phyloP scores from a whole-genome alignment of 2,113 vertebrate genomes.

The Amazona vittata region DNA sequence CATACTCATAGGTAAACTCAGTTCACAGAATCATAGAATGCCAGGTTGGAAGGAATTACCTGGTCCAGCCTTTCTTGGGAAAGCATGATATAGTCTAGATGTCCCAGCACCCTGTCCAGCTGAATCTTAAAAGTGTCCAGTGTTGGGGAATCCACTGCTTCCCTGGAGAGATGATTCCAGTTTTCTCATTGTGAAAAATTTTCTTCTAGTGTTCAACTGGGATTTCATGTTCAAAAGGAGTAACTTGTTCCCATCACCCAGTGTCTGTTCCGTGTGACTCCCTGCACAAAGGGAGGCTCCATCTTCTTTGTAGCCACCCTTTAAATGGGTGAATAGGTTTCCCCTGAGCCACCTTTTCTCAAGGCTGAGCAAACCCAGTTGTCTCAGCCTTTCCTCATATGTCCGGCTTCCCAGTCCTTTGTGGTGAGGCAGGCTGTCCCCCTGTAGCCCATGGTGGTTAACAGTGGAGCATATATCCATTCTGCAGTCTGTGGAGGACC shows the following conservation, averaged over 20 bases:
- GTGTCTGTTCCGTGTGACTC: neutral
- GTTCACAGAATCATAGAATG: neutral
- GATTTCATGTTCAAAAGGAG: neutral
- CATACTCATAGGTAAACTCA: neutral
- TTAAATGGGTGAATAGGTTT: neutral
- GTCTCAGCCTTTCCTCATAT: neutral
- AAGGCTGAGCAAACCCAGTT: neutral
- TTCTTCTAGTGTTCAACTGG: neutral
- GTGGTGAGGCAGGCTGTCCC: neutral
- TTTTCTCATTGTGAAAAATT: neutral
- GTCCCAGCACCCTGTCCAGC: neutral
- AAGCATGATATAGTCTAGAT: neutral
- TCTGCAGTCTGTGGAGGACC: neutral
- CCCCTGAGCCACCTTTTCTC: neutral
- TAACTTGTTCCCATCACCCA: neutral
- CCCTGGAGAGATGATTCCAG: neutral
- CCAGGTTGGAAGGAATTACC: neutral
- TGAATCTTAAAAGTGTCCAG: neutral
- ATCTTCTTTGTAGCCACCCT: neutral
- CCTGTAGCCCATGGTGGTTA: neutral
- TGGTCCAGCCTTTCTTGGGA: neutral
- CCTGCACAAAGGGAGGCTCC: neutral
- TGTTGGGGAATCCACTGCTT: neutral
- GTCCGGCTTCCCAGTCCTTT: neutral
- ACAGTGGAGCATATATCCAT: neutral